Base-by-base conservation (phyloP, 1,140 invertebrate species). In the Calliphora vicina region DNA sequence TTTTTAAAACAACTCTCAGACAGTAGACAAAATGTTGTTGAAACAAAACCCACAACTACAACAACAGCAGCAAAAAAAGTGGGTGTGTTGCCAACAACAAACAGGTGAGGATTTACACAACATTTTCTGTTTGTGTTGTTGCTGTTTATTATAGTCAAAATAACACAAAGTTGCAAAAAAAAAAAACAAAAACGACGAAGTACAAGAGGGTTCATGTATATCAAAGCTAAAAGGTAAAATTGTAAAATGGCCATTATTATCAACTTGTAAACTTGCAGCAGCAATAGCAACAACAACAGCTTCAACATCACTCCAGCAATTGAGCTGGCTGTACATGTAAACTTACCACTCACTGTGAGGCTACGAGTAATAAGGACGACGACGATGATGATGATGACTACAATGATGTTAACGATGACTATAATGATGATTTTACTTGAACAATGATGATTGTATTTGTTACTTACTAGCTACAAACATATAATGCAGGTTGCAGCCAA, bases 91-190 rank as follows among this genome's bases (percentile, higher is more conserved):
- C 0, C 1, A 67, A 23, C 61, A 67, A 67, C n/a, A 57, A n/a
- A 67, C n/a, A 67, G n/a, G 61, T 67, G 61, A 67, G 61, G 61
- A 67, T 67, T 67, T 61, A 61, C 50, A 61, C n/a, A n/a, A n/a
- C n/a, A n/a, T n/a, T n/a, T n/a, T n/a, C n/a, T n/a, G n/a, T n/a
- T n/a, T n/a, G n/a, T n/a, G n/a, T n/a, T n/a, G n/a, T n/a, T 35
- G 29, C 29, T 35, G 29, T 35, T 35, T 8, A 35, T 35, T 35
- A 35, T 35, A 35, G 29, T 35, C 29, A 35, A 35, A 35, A 35
- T 35, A 57, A 67, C 61, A 23, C 61, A 10, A 67, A 57, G n/a
- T 23, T 67, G 9, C 4, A 67, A 23, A 67, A 67, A 67, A 4
- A 23, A 67, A 67, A 20, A 67, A 23, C 61, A 67, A 67, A 9